phyloP scores from a whole-genome alignment of 2,113 vertebrate species.

The Tachycineta bicolor region DNA sequence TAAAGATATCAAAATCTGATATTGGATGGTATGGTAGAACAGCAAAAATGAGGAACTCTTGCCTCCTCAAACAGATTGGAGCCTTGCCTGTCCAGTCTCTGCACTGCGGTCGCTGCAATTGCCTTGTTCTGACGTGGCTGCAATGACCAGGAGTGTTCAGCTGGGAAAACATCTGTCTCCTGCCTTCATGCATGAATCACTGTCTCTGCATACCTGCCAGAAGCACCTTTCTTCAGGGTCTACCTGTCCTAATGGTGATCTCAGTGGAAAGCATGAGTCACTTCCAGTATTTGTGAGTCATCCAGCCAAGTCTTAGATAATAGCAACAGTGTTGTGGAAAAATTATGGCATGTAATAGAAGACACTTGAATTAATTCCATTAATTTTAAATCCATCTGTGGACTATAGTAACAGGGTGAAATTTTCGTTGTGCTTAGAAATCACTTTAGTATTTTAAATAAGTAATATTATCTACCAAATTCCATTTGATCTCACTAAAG shows the following conservation, averaged over 20 bases:
- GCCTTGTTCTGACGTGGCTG: background rate
- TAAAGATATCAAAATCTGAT: background rate
- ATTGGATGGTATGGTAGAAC: background rate
- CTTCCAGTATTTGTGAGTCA: background rate
- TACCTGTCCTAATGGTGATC: conserved; percentile 8
- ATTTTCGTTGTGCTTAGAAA: background rate
- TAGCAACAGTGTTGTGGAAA: background rate
- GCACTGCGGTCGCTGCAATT: accelerated
- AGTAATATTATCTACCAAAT: background rate
- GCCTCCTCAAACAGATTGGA: background rate
- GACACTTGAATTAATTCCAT: background rate
- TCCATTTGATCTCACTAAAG: background rate
- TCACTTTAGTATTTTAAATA: background rate
- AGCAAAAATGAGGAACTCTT: background rate
- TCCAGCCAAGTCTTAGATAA: background rate
- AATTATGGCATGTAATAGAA: background rate
- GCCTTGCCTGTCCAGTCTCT: background rate
- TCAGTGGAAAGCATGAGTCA: conserved; percentile 50
- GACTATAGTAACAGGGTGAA: background rate
- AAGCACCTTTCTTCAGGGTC: background rate
- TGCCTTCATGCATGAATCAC: background rate
- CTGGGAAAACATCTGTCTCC: background rate
- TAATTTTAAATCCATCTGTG: background rate
- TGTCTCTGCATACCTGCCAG: background rate
- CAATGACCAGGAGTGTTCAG: background rate